Base-by-base conservation (phyloP, 92 coral and sea anemone species). In the Parazoanthus atlanticus region DNA sequence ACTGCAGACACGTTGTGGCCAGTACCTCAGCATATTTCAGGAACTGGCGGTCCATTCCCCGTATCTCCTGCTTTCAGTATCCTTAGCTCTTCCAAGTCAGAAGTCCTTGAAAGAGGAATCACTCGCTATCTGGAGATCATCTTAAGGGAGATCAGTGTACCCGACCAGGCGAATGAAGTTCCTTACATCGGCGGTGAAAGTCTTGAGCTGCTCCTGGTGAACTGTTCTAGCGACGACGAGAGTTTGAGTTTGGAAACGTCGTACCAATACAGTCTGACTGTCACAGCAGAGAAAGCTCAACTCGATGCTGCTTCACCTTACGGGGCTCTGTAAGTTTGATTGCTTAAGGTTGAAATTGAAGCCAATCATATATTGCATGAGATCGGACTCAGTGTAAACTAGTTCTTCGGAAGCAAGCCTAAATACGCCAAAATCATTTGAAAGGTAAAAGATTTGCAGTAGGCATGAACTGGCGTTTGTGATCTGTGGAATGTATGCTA, bases 71-170 rank as follows among this genome's bases (percentile, higher is more conserved):
- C 95, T 16, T 93, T 94, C 69, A 92, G 86, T 30, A 80, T 94
- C 61, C 43, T 85, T 46, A 89, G 95, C 0, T 40, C 90, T 6
- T 91, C 96, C 3, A 88, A 47, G 69, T 94, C 98, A 8, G 90
- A 79, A 72, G 74, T 94, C 16, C 93, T 94, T 4, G 93, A 82
- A 65, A 93, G 92, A 7, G 98, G 95, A 32, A 91, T 94, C 8
- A 94, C 94, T 33, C 92, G 98, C 61, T 94, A 94, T 73, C 90
- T 93, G 70, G 93, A 91, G 78, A 91, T 91, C 83, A 91, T 94
- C 49, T 72, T 82, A 30, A 79, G 58, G 28, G 74, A 65, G 16
- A 81, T 88, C 74, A 70, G 67, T 84, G 25, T 88, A 12, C 23
- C 81, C 0, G 28, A 77, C 65, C 76, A 52, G 36, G 29, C 56